Conservation (phyloP, 2,888 invertebrate species). For the Drosophila rellima region DNA sequence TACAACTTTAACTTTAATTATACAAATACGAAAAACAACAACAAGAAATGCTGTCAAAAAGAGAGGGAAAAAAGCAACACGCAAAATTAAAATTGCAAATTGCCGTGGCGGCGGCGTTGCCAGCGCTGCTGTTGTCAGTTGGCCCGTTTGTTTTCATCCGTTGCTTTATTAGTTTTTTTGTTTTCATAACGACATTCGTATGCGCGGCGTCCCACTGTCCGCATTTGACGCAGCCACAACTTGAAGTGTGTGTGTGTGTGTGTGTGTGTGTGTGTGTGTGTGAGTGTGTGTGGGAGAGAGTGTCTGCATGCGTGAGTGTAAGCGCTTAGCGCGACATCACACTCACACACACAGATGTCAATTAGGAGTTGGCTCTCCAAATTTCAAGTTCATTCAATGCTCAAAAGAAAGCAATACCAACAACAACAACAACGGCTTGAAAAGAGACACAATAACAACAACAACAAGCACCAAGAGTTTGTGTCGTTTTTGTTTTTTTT, state of each 20-base stretch:
- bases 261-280: constrained; percentile 17
- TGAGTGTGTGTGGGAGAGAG: constrained; percentile 21
- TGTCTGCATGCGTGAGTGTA: constrained; percentile 20
- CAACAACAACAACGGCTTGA: constrained; percentile 23
- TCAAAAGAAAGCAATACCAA: constrained; percentile 40
- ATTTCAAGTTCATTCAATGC: constrained; percentile 78
- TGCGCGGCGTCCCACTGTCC: constrained; percentile 60
- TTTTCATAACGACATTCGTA: constrained; percentile 80
- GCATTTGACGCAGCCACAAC: constrained; percentile 37
- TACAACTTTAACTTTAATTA: constrained; percentile 70
- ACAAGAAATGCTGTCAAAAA: constrained; percentile 24
- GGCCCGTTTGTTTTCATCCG: constrained; percentile 75
- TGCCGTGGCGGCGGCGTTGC: constrained; percentile 31
- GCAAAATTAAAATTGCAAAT: constrained; percentile 77
- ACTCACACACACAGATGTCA: constrained; percentile 43
- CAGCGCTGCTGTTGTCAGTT: constrained; percentile 31
- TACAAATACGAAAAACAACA: constrained; percentile 43
- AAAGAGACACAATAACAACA: constrained; percentile 18
- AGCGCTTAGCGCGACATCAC: constrained; percentile 22
- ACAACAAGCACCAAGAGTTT: constrained; percentile 14
- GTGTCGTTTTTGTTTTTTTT: neutral
- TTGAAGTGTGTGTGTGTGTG: constrained; percentile 22
- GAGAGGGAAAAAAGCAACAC: constrained; percentile 33
- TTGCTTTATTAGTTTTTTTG: constrained; percentile 80
- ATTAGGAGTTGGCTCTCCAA: constrained; percentile 71